Percentiles rank a stretch among this genome's conserved stretches.
phyloP scores from a whole-genome alignment of 2,797 vertebrate species.

The Aeoliscus strigatus region DNA sequence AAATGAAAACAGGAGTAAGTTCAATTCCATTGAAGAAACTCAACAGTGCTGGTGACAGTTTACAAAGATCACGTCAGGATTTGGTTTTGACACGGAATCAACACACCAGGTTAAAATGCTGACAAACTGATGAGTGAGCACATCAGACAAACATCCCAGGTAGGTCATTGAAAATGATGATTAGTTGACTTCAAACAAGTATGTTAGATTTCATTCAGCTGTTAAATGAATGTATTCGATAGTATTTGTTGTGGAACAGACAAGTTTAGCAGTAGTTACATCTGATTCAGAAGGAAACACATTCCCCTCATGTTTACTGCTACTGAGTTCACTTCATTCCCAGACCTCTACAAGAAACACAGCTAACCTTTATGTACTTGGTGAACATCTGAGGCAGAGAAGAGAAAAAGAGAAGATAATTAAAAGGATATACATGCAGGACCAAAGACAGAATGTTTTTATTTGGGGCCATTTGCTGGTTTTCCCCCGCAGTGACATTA shows the following conservation, averaged over 20 bases:
- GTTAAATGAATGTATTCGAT: neutral
- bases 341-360: slow-evolving; percentile 64
- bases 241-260: slow-evolving; percentile 1
- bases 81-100: slow-evolving; percentile 20
- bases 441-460: slow-evolving; percentile 9
- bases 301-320: slow-evolving; percentile 6
- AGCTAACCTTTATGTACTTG: slow-evolving; percentile 99
- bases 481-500: too few relatives aligned
- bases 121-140: slow-evolving; percentile 4
- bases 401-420: slow-evolving; percentile 42
- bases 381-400: slow-evolving; percentile 96
- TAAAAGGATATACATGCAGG: slow-evolving; percentile 45
- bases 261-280: slow-evolving; percentile 12
- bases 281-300: slow-evolving; percentile 8
- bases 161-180: neutral
- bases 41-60: neutral
- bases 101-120: slow-evolving; percentile 3
- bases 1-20: neutral
- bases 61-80: slow-evolving; percentile 13
- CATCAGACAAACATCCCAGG: slow-evolving; percentile 3
- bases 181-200: neutral
- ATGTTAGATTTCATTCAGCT: neutral
- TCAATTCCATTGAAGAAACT: neutral
- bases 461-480: neutral
- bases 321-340: slow-evolving; percentile 29